These are phyloP conservation scores for Xiphorhynchus erythropygius DNA, from an alignment of 2,797 vertebrate genomes.

Conservation along the genomic window DNA sequence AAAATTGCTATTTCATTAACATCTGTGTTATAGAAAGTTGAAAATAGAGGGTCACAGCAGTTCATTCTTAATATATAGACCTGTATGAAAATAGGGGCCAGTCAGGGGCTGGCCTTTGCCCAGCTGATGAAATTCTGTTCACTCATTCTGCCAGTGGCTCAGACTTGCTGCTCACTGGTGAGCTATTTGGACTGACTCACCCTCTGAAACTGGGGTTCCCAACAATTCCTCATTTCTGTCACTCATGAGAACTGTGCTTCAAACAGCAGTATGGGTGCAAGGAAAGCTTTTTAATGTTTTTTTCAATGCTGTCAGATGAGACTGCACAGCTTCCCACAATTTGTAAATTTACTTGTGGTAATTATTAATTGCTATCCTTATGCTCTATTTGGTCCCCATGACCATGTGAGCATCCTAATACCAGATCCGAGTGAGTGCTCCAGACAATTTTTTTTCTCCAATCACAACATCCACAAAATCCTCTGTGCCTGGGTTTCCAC, in stretches of 20 bases:
- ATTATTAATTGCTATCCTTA: not conserved
- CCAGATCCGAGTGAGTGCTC: not conserved
- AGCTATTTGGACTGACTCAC: not conserved
- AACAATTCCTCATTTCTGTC: not conserved
- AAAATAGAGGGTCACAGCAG: not conserved
- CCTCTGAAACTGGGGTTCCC: not conserved
- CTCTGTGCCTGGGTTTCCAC: not conserved
- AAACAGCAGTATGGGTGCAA: not conserved
- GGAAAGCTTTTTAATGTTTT: not conserved
- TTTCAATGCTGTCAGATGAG: not conserved
- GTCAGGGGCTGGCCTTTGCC: not conserved
- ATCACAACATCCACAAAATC: not conserved
- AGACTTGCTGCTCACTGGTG: fast-evolving
- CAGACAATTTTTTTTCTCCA: not conserved
- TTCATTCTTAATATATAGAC: not conserved
- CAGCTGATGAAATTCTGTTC: not conserved
- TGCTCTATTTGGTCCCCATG: fast-evolving
- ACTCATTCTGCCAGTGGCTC: not conserved
- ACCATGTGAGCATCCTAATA: not conserved
- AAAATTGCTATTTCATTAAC: not conserved
- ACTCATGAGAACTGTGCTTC: not conserved
- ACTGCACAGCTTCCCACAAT: not conserved
- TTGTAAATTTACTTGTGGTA: not conserved
- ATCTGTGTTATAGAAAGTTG: not conserved
- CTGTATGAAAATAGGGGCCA: not conserved